A percentile compares a stretch with the other conserved stretches of the same genome.
phyloP scores from a whole-genome alignment of 2,113 vertebrate species.

The Mormoops blainvillei region DNA sequence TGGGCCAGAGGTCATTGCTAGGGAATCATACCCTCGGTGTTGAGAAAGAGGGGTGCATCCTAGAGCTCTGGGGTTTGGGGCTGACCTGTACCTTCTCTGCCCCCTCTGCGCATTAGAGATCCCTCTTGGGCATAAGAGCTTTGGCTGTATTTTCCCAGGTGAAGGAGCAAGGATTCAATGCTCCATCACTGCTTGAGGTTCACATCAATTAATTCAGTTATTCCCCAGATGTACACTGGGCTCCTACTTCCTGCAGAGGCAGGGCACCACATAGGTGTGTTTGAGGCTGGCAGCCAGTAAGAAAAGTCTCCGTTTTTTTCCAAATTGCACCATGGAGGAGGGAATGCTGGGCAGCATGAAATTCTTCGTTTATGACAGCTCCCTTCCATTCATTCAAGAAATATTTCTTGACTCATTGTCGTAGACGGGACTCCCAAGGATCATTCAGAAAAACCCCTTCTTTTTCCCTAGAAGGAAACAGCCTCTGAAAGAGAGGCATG shows the following conservation, averaged over 20 bases:
- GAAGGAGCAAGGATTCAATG: neutral
- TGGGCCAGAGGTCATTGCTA: neutral
- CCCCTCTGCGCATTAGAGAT: neutral
- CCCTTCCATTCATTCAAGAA: constrained; percentile 49
- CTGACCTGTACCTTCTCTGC: neutral
- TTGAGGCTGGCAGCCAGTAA: neutral
- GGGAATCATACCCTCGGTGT: neutral
- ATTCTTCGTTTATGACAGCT: constrained; percentile 50
- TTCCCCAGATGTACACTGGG: neutral
- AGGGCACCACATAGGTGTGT: neutral
- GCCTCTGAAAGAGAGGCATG: neutral
- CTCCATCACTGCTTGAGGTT: neutral
- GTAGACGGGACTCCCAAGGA: neutral
- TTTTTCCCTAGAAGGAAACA: constrained; percentile 15
- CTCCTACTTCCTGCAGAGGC: neutral
- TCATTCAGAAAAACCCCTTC: neutral
- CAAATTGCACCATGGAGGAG: neutral
- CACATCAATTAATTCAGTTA: neutral
- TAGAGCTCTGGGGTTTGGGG: neutral
- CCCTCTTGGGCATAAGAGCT: neutral
- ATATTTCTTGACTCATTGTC: constrained; percentile 51
- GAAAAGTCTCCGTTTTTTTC: neutral
- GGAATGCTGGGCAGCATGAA: neutral
- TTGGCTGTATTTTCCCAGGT: neutral
- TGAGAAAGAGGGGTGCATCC: neutral